Evolutionary conservation across 2,888 invertebrate species (phyloP), one percentile per base, ranked within the genome.

Genomic region (Craniophora ligustri): DNA sequence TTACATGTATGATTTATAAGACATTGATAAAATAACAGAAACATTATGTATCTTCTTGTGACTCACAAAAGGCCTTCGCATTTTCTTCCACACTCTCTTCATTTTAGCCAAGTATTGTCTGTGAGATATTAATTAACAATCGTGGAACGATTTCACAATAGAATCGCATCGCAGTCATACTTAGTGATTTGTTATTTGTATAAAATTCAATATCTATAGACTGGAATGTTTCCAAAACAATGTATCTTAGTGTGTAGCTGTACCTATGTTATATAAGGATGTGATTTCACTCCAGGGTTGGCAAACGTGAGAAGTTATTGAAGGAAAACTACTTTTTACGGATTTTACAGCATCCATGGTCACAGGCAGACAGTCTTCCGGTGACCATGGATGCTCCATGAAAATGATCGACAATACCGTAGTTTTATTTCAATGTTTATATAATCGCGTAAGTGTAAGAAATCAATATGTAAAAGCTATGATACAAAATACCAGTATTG

Each of bases 151-250:
- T 15, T 6, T 31, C 31, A 50, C 50, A 50, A 50, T 42, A 31
- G 30, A 23, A 3, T 21, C 13, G 19, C 36, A 15, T 8, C 10
- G 3, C 32, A 26, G n/a, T 34, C 21, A 10, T 11, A 35, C 30
- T 28, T 39, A 26, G 14, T 15, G 23, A 5, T 23, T 23, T 6
- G 34, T 14, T 35, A 38, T 38, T 38, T 38, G 36, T 42, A 30
- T 31, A 42, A 30, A 42, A 28, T 45, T 18, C 16, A 13, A 4
- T 8, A 45, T 26, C 11, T 18, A 10, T 10, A 7, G n/a, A 15
- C 18, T 41, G 28, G 41, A 41, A 41, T 53, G 44, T 58, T 58
- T 51, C 39, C 41, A 51, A 40, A 58, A 57, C 51, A 57, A 32
- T 34, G n/a, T 26, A 28, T 14, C 45, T 15, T 34, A 10, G 23